Evolutionary conservation across 2,797 vertebrate genomes (phyloP), one percentile per base, ranked within the genome.

Genomic region (Characodon lateralis): DNA sequence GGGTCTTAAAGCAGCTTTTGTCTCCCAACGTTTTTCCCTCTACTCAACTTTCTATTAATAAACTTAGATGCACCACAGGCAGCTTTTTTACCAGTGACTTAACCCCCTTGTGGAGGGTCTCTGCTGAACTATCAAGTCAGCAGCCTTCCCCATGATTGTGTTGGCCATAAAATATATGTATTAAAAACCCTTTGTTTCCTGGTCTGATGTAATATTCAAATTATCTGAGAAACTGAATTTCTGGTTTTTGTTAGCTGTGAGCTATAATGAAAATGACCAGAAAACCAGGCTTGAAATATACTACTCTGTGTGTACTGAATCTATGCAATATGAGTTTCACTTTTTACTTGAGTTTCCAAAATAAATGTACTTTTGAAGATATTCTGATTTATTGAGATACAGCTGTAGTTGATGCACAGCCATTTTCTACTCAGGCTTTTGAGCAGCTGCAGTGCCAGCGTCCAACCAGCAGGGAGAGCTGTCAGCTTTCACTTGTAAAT

Each of bases 391-490:
- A 41, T 8, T 26, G 66, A 70, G 66, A 70, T 48, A 48, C 66
- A 70, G 24, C 66, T 46, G 43, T 50, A 72, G 65, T 78, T 77
- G 59, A 91, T 85, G 72, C 86, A 90, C 77, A 91, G 93, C 89
- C 92, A 93, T 94, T 91, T 85, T 90, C 85, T 92, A 91, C 93
- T 94, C 94, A 94, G 94, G 93, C 94, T 91, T 91, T 84, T 83
- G 83, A 90, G 89, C 86, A 89, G 90, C 93, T 93, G 93, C 91
- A 85, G 91, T 87, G 92, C 80, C 87, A 80, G 88, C 84, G 76
- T 90, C 83, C 75, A 68, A 92, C 94, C 94, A 94, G 91, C 94
- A 96, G 94, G 94, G 92, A 71, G 92, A 31, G 91, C 90, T 86
- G 88, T 88, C 74, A 46, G 78, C 82, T 26, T 83, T 80, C 68